Evolutionary conservation across 2,113 vertebrate species (phyloP).

Genomic region (Nestor notabilis): DNA sequence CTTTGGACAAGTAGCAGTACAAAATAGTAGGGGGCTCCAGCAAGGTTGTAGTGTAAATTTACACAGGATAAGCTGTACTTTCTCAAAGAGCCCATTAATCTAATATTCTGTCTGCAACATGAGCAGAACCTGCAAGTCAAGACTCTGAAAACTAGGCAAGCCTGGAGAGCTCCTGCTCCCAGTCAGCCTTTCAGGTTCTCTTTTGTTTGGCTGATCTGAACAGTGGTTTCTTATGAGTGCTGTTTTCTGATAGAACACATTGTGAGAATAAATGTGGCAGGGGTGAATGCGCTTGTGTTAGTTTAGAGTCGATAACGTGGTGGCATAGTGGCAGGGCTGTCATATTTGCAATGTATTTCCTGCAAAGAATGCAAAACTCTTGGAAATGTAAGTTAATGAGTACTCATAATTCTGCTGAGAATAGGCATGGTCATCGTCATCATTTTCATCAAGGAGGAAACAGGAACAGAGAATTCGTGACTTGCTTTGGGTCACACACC

Average conservation of each 20-base stretch:
- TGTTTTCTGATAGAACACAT: not conserved
- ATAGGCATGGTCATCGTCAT: not conserved
- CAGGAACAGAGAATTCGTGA: slow-evolving; percentile 45
- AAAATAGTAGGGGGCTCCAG: not conserved
- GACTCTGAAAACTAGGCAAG: not conserved
- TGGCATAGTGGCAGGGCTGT: not conserved
- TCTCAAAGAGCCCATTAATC: not conserved
- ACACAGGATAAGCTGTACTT: not conserved
- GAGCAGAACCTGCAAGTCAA: not conserved
- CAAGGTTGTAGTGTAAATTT: not conserved
- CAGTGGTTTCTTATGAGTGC: not conserved
- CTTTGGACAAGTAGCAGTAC: not conserved
- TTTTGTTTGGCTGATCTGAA: not conserved
- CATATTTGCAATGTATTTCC: not conserved
- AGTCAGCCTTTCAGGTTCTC: not conserved
- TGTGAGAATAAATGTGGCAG: not conserved
- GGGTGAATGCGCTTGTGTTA: not conserved
- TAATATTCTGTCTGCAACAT: not conserved
- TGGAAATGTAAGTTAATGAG: not conserved
- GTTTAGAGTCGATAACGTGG: not conserved
- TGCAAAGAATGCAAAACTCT: not conserved
- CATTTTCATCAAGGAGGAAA: slow-evolving; percentile 38
- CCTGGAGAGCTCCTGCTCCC: not conserved
- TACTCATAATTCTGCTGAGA: slow-evolving; percentile 3
- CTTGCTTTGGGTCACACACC: slow-evolving; percentile 27